Evolutionary conservation across 2,888 invertebrate species (phyloP).

Genomic region (Scelioninae gen. 2): DNA sequence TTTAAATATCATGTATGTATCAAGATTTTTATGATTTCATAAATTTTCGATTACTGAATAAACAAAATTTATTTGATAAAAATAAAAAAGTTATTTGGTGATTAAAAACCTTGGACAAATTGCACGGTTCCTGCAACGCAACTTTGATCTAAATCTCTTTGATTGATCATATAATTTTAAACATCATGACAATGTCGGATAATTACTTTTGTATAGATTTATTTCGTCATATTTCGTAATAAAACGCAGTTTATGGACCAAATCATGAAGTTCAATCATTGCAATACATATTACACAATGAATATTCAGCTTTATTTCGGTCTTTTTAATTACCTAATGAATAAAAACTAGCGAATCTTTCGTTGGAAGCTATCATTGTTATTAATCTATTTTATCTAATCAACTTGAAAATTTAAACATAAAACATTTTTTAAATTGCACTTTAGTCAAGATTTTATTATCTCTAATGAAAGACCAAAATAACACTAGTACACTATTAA

Average conservation of each 20-base stretch:
- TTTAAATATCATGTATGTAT: not conserved
- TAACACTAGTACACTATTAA: conserved; percentile 55
- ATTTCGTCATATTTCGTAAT: conserved; percentile 12
- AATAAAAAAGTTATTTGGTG: not conserved
- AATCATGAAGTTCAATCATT: conserved; percentile 21
- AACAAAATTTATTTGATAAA: not conserved
- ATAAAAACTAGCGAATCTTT: conserved; percentile 9
- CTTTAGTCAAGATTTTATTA: not conserved
- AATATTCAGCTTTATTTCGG: conserved; percentile 52
- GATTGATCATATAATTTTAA: conserved; percentile 8
- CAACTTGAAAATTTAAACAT: not conserved
- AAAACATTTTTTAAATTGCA: too few species aligned
- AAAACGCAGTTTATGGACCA: conserved; percentile 19
- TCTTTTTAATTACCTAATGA: conserved; percentile 21
- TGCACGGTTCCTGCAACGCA: conserved; percentile 38
- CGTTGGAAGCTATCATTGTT: conserved; percentile 15
- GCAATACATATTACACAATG: conserved; percentile 35
- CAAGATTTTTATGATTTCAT: conserved; percentile 1
- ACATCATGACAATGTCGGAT: conserved; percentile 10
- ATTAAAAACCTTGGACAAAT: not conserved
- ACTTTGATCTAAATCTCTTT: conserved; percentile 17
- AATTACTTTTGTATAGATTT: not conserved
- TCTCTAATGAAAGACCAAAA: conserved; percentile 48
- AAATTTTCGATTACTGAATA: conserved; percentile 10
- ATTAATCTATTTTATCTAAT: not conserved